Percentiles rank a stretch among this genome's conserved stretches.
Conservation (phyloP, 2,113 vertebrate species). For the Spermophilus dauricus region DNA sequence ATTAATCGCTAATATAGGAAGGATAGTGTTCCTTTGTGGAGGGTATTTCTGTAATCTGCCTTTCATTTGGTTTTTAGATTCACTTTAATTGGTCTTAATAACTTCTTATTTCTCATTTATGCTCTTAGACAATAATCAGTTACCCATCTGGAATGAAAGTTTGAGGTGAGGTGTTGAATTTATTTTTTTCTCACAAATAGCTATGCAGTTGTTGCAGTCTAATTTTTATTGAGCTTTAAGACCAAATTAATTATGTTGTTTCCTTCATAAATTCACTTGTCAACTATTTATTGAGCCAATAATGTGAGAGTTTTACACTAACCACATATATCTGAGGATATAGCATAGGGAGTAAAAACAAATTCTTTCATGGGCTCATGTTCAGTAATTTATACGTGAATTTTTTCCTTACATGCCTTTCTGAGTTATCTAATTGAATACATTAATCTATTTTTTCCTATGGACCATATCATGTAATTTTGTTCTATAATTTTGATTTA, state of each 20-base stretch:
- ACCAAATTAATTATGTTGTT: not conserved
- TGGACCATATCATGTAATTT: not conserved
- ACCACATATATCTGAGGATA: not conserved
- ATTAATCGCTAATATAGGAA: not conserved
- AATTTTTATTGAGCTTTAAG: not conserved
- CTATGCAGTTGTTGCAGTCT: not conserved
- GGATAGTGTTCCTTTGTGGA: not conserved
- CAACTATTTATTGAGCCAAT: not conserved
- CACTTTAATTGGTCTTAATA: not conserved
- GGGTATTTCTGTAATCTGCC: not conserved
- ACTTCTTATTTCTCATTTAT: not conserved
- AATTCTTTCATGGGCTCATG: not conserved
- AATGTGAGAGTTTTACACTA: not conserved
- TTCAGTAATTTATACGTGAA: not conserved
- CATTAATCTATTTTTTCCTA: not conserved
- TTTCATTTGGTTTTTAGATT: not conserved
- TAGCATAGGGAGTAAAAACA: not conserved
- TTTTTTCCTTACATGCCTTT: not conserved
- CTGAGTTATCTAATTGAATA: not conserved
- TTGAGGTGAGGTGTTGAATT: not conserved
- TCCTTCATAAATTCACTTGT: not conserved
- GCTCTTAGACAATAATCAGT: not conserved
- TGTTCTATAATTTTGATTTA: conserved; percentile 4
- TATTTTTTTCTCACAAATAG: not conserved
- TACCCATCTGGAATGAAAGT: conserved; percentile 29